Evolutionary conservation across 2,888 invertebrate species (phyloP).

Genomic region (Cerceris ruficornis): DNA sequence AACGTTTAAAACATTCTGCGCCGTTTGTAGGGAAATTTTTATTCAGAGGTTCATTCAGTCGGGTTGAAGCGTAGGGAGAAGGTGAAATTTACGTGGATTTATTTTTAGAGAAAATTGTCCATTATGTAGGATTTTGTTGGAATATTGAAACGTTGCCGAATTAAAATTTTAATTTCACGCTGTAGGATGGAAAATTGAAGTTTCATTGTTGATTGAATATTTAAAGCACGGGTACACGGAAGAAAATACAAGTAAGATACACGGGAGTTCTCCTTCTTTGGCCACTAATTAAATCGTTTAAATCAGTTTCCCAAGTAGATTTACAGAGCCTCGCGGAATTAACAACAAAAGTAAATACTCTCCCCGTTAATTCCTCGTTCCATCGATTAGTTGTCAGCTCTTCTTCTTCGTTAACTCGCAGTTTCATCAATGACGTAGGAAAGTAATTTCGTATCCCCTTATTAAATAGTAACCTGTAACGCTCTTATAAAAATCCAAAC

Average conservation of each 20-base stretch:
- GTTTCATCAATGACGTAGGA: no score
- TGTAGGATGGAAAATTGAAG: conserved; percentile 26
- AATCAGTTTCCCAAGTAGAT: conserved; percentile 14
- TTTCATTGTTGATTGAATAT: conserved; percentile 11
- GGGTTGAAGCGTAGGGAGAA: background rate
- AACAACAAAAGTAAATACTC: background rate
- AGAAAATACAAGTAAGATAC: conserved; percentile 9
- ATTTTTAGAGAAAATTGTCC: no score
- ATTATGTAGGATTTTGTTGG: conserved; percentile 6
- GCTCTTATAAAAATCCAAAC: no score
- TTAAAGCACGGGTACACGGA: conserved; percentile 20
- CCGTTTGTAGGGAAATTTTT: background rate
- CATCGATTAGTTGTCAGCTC: no score
- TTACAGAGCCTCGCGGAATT: conserved; percentile 2
- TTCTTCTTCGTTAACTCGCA: no score
- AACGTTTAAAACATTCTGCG: no score
- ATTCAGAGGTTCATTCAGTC: background rate
- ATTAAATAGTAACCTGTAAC: no score
- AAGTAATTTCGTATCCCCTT: no score
- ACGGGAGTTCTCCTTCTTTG: conserved; percentile 16
- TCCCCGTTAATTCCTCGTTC: background rate
- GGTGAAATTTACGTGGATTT: no score
- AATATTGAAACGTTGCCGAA: conserved; percentile 38
- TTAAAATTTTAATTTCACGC: conserved; percentile 41
- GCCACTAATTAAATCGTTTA: conserved; percentile 32